Evolutionary conservation across 2,113 vertebrate species (phyloP).

Genomic region (Nyctereutes procyonoides): DNA sequence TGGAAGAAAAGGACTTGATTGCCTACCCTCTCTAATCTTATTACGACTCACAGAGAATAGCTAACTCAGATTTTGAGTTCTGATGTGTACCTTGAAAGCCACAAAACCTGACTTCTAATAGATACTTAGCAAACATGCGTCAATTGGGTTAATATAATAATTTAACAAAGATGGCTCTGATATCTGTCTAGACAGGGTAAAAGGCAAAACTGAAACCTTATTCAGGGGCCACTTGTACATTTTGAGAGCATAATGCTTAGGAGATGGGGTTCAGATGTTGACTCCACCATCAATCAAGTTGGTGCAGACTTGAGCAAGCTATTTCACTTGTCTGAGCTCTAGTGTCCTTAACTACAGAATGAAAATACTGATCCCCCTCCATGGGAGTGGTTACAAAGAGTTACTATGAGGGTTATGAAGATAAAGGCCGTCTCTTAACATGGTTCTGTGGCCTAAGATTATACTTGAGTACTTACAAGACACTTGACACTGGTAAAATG

Average conservation of each 20-base stretch:
- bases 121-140: neutral
- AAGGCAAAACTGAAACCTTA: neutral
- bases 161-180: neutral
- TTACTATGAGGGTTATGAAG: neutral
- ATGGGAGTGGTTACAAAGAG: neutral
- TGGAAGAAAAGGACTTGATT: slow-evolving; percentile 5
- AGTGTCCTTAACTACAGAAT: neutral
- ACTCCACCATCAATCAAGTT: neutral
- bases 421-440: neutral
- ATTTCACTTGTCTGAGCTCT: neutral
- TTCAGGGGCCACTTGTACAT: rapidly evolving
- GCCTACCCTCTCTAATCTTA: too few species aligned
- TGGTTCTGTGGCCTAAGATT: neutral
- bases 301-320: neutral
- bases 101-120: neutral
- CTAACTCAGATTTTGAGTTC: neutral
- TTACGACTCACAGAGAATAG: too few species aligned
- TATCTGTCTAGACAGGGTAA: neutral
- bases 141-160: neutral
- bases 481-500: neutral
- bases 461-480: neutral
- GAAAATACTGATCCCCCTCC: neutral
- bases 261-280: neutral
- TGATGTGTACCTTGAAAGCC: slow-evolving; percentile 25
- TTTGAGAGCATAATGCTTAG: neutral